phyloP scores from a whole-genome alignment of 2,888 invertebrate species.

The Folsomia candida region DNA sequence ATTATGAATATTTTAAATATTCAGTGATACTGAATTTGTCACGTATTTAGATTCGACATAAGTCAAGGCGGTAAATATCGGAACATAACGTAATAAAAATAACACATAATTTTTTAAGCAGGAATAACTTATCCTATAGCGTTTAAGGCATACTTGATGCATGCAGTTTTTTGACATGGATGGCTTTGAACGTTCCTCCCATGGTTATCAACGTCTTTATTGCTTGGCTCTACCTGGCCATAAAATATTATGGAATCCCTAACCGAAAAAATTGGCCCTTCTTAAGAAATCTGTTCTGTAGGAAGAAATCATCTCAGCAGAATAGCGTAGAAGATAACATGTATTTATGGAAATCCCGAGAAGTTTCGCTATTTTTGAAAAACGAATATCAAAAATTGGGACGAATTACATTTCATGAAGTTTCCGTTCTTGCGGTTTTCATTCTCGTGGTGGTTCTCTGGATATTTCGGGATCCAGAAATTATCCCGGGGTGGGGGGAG shows the following conservation, averaged over 20 bases:
- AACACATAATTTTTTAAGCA: no score
- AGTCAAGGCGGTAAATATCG: slow-evolving; percentile 41
- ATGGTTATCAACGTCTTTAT: slow-evolving; percentile 40
- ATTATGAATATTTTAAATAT: not conserved
- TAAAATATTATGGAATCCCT: slow-evolving; percentile 40
- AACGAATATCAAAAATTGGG: slow-evolving; percentile 40
- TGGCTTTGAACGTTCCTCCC: slow-evolving; percentile 44
- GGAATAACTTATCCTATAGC: no score
- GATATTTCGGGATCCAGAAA: slow-evolving; percentile 37
- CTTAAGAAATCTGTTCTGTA: not conserved
- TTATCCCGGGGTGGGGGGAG: slow-evolving; percentile 36
- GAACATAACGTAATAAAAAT: slow-evolving; percentile 34
- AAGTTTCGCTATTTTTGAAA: slow-evolving; percentile 16
- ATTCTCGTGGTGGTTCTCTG: slow-evolving; percentile 31
- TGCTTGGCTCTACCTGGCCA: slow-evolving; percentile 44
- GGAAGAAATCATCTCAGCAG: not conserved
- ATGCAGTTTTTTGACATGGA: slow-evolving; percentile 44
- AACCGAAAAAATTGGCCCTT: slow-evolving; percentile 1
- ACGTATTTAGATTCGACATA: slow-evolving; percentile 43
- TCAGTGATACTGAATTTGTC: not conserved
- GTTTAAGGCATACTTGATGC: no score
- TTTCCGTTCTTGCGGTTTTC: slow-evolving; percentile 30
- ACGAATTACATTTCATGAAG: slow-evolving; percentile 36
- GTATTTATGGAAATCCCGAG: slow-evolving; percentile 22
- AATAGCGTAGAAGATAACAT: not conserved